Conservation (phyloP, 2,888 invertebrate genomes). For the Argyra leucocephala region DNA sequence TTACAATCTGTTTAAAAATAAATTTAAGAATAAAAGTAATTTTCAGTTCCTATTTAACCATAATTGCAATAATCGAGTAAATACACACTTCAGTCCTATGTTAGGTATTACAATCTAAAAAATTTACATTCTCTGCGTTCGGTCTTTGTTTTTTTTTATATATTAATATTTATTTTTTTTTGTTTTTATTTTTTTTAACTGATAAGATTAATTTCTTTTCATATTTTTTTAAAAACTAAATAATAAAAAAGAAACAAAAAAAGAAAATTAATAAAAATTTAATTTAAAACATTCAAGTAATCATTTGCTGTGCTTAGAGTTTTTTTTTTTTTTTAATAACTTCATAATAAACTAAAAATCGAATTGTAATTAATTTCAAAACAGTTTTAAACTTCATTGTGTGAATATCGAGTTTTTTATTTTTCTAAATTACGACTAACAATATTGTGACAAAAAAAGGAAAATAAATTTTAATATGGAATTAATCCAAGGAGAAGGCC, state of each 20-base stretch:
- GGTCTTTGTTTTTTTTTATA: too few species aligned
- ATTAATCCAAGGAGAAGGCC: constrained; percentile 21
- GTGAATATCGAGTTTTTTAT: neutral
- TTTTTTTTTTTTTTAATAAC: constrained; percentile 2
- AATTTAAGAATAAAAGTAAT: too few species aligned
- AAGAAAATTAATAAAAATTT: neutral
- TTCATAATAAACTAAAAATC: neutral
- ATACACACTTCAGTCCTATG: too few species aligned
- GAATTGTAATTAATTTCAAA: neutral
- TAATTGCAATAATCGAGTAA: too few species aligned
- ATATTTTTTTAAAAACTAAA: neutral
- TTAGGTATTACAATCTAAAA: too few species aligned
- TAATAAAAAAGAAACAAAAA: neutral
- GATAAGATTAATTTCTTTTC: neutral
- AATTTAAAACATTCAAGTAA: neutral
- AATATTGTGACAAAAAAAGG: too few species aligned
- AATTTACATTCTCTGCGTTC: too few species aligned
- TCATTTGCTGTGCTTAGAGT: neutral
- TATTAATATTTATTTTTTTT: neutral
- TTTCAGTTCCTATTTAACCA: too few species aligned
- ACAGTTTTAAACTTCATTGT: neutral
- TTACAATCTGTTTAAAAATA: too few species aligned
- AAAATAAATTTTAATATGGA: constrained; percentile 14
- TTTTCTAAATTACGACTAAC: too few species aligned
- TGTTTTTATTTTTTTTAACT: neutral